These are phyloP conservation scores for Spilosoma lubricipeda DNA, from an alignment of 2,888 invertebrate genomes.

Conservation along the genomic window DNA sequence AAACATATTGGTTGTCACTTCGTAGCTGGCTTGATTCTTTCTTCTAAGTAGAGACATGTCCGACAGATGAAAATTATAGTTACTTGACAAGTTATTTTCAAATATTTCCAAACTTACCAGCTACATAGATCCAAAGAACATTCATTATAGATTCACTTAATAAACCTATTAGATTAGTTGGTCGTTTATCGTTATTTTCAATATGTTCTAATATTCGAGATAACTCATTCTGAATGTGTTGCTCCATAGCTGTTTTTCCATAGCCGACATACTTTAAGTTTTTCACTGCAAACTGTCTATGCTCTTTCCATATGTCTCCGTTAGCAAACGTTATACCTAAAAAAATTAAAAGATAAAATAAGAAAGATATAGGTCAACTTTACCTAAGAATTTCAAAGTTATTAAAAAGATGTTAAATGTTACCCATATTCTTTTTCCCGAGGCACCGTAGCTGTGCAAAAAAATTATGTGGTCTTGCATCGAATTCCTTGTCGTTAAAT, in stretches of 20 bases:
- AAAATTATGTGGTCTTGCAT: slow-evolving; percentile 90
- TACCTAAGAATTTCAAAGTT: background rate
- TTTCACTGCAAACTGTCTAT: slow-evolving; percentile 88
- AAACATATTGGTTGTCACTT: background rate
- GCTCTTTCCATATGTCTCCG: slow-evolving; percentile 88
- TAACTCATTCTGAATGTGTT: slow-evolving; percentile 86
- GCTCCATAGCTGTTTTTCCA: slow-evolving; percentile 87
- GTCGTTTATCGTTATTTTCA: slow-evolving; percentile 57
- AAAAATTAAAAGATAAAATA: slow-evolving; percentile 14
- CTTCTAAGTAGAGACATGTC: too few relatives aligned
- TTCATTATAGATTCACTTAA: slow-evolving; percentile 89
- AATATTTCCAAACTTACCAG: slow-evolving; percentile 74
- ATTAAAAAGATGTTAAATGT: slow-evolving; percentile 28
- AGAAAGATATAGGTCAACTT: slow-evolving; percentile 16
- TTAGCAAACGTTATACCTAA: slow-evolving; percentile 90
- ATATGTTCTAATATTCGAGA: slow-evolving; percentile 80
- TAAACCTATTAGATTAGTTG: slow-evolving; percentile 81
- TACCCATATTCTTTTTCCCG: slow-evolving; percentile 88
- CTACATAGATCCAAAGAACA: slow-evolving; percentile 89
- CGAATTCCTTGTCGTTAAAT: slow-evolving; percentile 87
- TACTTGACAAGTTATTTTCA: background rate
- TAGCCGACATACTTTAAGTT: slow-evolving; percentile 88
- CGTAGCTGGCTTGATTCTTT: too few relatives aligned
- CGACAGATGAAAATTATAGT: too few relatives aligned
- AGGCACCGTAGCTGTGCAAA: slow-evolving; percentile 89